Percentiles rank a stretch among this genome's conserved stretches.
Evolutionary conservation across 1,140 invertebrate species (phyloP).

Genomic region (Colletes gigas): DNA sequence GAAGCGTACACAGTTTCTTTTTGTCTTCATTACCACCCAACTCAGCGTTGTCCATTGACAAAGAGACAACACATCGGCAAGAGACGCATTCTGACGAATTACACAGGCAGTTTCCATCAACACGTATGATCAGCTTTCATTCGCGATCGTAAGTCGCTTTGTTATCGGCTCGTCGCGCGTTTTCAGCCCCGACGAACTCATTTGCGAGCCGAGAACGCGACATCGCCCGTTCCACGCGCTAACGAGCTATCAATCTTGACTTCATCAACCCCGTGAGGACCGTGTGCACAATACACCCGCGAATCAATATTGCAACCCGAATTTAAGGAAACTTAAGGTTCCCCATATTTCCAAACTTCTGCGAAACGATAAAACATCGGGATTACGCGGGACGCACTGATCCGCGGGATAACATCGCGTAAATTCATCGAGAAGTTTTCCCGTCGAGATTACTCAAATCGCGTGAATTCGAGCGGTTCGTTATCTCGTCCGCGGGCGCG

Average conservation of each 20-base stretch:
- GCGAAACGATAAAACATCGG: too few species aligned
- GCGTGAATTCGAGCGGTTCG: not conserved
- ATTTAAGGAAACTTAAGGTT: not conserved
- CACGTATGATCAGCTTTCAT: not conserved
- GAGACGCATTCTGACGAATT: too few species aligned
- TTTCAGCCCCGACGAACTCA: not conserved
- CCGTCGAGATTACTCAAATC: not conserved
- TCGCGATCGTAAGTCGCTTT: conserved; percentile 36
- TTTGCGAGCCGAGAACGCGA: conserved; percentile 7
- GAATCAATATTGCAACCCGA: not conserved
- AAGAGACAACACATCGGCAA: too few species aligned
- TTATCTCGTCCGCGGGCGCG: too few species aligned
- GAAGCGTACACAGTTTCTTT: too few species aligned
- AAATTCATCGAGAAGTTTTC: not conserved
- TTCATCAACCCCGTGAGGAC: not conserved
- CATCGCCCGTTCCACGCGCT: conserved; percentile 6
- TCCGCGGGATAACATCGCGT: not conserved
- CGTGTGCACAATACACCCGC: not conserved
- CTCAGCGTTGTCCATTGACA: too few species aligned
- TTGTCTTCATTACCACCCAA: too few species aligned
- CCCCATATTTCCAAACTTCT: too few species aligned
- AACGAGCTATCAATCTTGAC: conserved; percentile 51
- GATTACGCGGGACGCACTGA: too few species aligned
- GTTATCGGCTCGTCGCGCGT: conserved; percentile 29
- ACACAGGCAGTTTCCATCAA: too few species aligned